Base-by-base conservation (phyloP, 2,888 invertebrate genomes). In the Melieria crassipennis region DNA sequence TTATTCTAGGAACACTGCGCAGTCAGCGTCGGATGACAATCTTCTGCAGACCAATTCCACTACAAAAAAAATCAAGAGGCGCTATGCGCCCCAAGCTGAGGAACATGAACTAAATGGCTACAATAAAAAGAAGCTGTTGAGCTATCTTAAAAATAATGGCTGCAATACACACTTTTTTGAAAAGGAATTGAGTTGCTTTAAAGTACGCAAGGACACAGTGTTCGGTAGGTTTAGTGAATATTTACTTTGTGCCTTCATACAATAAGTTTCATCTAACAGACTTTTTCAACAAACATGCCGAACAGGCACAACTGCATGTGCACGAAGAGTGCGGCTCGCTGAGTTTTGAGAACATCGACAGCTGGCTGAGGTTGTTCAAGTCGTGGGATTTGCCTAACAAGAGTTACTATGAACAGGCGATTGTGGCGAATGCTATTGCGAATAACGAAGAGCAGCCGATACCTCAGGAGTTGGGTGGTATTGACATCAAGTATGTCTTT, bases 351-450 rank as follows among this genome's bases (percentile, higher is more conserved):
- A 81, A 82, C 67, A 80, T 82, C 2, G 79, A 78, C 63, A 75
- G 79, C 45, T 86, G 85, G 86, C 66, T 84, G 30, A 71, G 79
- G 3, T 71, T 81, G 46, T 75, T 84, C 60, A 78, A 81, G 68
- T 52, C 62, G 0, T 72, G 75, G 6, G 67, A 77, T 1, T 73
- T 79, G 6, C 65, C 79, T 3, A 65, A 72, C 0, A 70, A 77
- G 0, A 81, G 83, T 47, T 74, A 80, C 57, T 84, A 76, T 68
- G 85, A 86, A 56, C 76, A 81, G 5, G 83, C 83, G 1, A 73
- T 80, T 1, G 72, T 82, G 5, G 60, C 84, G 13, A 82, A 82
- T 70, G 78, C 79, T 4, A 78, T 78, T 66, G 72, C 74, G 2
- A 69, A 73, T 58, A 76, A 72, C 47, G 78, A 78, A 50, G 13